A percentile compares a stretch with the other conserved stretches of the same genome.
Conservation (phyloP, 2,113 vertebrate species). For the Pterophyllum scalare region DNA sequence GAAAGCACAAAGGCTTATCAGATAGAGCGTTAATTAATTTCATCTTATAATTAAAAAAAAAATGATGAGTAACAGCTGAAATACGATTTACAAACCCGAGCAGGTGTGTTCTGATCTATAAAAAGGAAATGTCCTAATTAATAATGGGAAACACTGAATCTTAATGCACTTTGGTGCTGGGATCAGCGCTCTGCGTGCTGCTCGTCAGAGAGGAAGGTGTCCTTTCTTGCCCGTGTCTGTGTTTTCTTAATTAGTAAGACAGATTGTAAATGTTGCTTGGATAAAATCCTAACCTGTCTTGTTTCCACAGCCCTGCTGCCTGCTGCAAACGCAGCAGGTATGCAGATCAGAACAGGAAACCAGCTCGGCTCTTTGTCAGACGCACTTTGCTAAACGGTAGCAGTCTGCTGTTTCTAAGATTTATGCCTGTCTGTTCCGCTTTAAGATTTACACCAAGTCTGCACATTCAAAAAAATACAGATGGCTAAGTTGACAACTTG, state of each 20-base stretch:
- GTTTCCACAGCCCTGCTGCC: constrained; percentile 4
- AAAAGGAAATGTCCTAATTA: too few species aligned
- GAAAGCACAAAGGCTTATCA: neutral
- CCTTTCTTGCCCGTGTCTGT: neutral
- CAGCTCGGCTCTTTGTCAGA: neutral
- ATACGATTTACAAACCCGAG: neutral
- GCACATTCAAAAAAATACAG: constrained; percentile 8
- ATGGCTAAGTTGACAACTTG: constrained; percentile 2
- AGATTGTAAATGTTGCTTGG: constrained; percentile 8
- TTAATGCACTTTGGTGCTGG: neutral
- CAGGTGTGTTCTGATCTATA: neutral
- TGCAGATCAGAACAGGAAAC: neutral
- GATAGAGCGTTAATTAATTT: neutral
- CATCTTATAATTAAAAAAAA: neutral
- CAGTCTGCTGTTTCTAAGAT: constrained; percentile 36
- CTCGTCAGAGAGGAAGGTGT: neutral
- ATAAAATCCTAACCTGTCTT: constrained; percentile 12
- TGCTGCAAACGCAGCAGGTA: constrained; percentile 5
- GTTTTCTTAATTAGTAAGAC: constrained; percentile 29
- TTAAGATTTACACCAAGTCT: constrained; percentile 16
- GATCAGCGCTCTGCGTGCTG: neutral
- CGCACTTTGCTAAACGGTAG: constrained; percentile 3
- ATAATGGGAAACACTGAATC: fast-evolving
- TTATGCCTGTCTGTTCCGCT: constrained; percentile 7
- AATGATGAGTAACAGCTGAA: neutral